These are phyloP conservation scores for Drosophila paranaensis DNA, from an alignment of 2,888 invertebrate species.

Conservation along the genomic window DNA sequence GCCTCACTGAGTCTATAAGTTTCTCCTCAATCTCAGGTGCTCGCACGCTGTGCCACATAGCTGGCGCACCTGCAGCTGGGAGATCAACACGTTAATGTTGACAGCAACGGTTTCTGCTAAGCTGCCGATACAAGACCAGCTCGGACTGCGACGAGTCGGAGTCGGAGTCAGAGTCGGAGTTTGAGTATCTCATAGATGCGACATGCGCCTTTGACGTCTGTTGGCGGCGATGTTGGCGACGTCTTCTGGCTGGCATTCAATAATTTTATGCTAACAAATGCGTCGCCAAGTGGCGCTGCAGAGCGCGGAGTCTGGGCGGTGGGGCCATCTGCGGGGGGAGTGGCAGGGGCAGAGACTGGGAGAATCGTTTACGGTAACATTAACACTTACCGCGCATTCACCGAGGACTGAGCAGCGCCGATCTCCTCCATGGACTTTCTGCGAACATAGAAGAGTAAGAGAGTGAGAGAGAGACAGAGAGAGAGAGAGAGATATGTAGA, in stretches of 20 bases:
- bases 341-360: slow-evolving; percentile 27
- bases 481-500: slow-evolving; percentile 13
- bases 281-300: slow-evolving; percentile 76
- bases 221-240: slow-evolving; percentile 68
- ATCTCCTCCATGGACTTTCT: slow-evolving; percentile 95
- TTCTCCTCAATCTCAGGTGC: background rate
- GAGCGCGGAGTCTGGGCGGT: slow-evolving; percentile 5
- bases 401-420: slow-evolving; percentile 91
- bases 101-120: slow-evolving; percentile 63
- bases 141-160: slow-evolving; percentile 10
- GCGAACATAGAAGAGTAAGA: slow-evolving; percentile 86
- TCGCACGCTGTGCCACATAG: slow-evolving; percentile 25
- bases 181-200: slow-evolving; percentile 72
- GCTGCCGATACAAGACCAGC: slow-evolving; percentile 38
- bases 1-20: background rate
- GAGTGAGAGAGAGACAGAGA: slow-evolving; percentile 8
- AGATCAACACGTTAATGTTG: slow-evolving; percentile 54
- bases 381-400: slow-evolving; percentile 93
- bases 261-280: slow-evolving; percentile 85
- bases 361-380: slow-evolving; percentile 78
- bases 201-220: slow-evolving; percentile 73
- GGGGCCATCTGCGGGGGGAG: background rate
- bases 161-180: slow-evolving; percentile 36
- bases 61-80: slow-evolving; percentile 31
- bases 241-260: slow-evolving; percentile 76